Base-by-base conservation (phyloP, 2,888 invertebrate genomes). In the Nineta flava region DNA sequence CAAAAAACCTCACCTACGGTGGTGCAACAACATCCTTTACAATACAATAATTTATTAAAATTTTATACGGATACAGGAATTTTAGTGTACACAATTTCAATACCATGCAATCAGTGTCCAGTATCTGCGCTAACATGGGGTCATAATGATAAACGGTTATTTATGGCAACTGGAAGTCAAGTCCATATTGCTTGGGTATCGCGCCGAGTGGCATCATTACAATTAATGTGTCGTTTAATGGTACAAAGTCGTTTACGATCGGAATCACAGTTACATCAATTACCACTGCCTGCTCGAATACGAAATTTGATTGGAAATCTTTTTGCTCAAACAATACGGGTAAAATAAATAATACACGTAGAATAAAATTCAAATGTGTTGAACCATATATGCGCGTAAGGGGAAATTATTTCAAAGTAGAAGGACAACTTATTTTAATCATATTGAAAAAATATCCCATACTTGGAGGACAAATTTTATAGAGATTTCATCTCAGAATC, bases 91-190 rank as follows among this genome's bases (percentile, higher is more conserved):
- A 81, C 83, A 49, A 79, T 83, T 41, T 74, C 75, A 46, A 79
- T 92, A 60, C 91, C 91, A 10, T 83, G 78, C 58, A 81, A 65
- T 49, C 61, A 87, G 86, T 78, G 83, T 55, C 81, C 84, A 5
- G 87, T 96, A 49, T 87, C 92, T 47, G 93, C 95, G 1, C 71
- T 99, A 61, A 96, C 96, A 9, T 99, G 97, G 97, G 97, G 95
- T 26, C 96, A 97, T 73, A 94, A 94, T 65, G 97, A 96, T 64
- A 86, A 91, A 57, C 76, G 97, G 26, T 73, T 99, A 56, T 96
- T 97, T 67, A 81, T 97, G 53, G 91, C 91, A 4, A 88, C 88
- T 3, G 96, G 96, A 12, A 86, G 87, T 45, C 83, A 85, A 60
- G 81, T 91, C 59, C 92, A 93, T 67, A 90, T 93, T 54, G 95